Evolutionary conservation across 1,140 invertebrate genomes (phyloP).

Genomic region (Sinella curviseta): DNA sequence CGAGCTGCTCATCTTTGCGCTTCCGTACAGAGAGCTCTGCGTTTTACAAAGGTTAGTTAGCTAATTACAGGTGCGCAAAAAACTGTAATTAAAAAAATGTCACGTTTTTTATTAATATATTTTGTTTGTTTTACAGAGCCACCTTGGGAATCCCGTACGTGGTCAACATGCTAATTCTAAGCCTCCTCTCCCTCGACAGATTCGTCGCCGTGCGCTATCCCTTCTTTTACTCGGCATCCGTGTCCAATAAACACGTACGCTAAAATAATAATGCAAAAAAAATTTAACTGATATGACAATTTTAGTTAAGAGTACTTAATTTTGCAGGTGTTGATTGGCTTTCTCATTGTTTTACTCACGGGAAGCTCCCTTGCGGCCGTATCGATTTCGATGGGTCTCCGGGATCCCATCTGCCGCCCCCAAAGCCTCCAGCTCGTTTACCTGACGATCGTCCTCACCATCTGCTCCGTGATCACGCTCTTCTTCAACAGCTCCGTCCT

Average conservation of each 20-base stretch:
- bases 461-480: constrained; percentile 49
- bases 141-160: constrained; percentile 42
- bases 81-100: neutral
- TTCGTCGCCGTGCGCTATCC: constrained; percentile 47
- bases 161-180: constrained; percentile 48
- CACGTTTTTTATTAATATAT: neutral
- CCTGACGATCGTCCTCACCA: constrained; percentile 42
- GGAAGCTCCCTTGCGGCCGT: constrained; percentile 37
- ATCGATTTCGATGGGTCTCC: constrained; percentile 43
- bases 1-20: constrained; percentile 36
- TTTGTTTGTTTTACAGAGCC: neutral
- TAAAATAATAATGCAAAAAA: neutral
- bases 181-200: constrained; percentile 47
- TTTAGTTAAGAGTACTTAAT: neutral
- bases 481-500: constrained; percentile 49
- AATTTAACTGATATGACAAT: neutral
- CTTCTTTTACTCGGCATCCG: constrained; percentile 46
- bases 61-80: neutral
- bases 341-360: constrained; percentile 42
- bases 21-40: constrained; percentile 41
- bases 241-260: constrained; percentile 47
- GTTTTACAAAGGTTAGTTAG: constrained; percentile 35
- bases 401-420: constrained; percentile 42
- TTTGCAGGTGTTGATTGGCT: constrained; percentile 46
- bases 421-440: constrained; percentile 47